Conservation (phyloP, 1,140 invertebrate species). For the Spodoptera litura region DNA sequence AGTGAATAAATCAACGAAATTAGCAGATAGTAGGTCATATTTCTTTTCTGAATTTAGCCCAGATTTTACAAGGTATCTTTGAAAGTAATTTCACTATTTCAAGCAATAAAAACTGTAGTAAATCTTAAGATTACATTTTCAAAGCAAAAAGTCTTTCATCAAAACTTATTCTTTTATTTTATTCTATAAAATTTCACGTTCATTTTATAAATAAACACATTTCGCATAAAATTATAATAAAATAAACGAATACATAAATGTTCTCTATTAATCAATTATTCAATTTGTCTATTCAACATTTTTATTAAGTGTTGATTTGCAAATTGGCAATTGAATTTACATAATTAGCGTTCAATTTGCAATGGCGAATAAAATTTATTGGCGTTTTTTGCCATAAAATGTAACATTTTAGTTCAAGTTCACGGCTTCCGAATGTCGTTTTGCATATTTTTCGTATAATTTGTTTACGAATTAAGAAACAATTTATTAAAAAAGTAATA, state of each 20-base stretch:
- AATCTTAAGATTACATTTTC: neutral
- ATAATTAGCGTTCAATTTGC: neutral
- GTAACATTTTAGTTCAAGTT: neutral
- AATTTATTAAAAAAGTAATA: no score
- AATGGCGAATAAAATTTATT: neutral
- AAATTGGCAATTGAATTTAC: neutral
- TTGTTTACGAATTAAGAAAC: no score
- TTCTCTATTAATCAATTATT: neutral
- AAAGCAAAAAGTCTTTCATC: no score
- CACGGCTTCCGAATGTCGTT: neutral
- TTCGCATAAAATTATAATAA: neutral
- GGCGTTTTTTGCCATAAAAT: neutral
- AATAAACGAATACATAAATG: no score
- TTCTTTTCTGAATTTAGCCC: neutral
- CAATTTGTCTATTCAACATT: neutral
- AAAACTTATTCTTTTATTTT: no score
- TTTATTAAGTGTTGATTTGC: neutral
- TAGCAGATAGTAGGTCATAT: neutral
- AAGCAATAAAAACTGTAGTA: neutral
- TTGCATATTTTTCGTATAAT: slow-evolving; percentile 9
- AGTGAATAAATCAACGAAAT: neutral
- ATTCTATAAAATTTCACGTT: no score
- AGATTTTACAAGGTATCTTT: neutral
- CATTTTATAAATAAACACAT: neutral
- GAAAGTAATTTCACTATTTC: neutral